Conservation (phyloP, 2,797 vertebrate genomes). For the Galaxias olidus region DNA sequence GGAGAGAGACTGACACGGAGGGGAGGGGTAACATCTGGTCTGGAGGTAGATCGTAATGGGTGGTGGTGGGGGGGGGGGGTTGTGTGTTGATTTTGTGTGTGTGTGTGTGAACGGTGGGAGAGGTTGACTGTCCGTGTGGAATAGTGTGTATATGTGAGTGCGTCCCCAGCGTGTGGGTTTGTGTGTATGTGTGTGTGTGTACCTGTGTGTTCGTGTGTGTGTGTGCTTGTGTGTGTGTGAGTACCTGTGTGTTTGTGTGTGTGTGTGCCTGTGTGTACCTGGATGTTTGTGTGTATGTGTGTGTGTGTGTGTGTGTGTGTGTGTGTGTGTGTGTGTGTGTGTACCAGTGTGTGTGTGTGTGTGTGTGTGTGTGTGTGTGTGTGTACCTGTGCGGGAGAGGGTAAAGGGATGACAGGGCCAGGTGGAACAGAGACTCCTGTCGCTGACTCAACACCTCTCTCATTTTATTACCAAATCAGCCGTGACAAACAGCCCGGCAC, state of each 20-base stretch:
- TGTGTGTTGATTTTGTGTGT: not conserved
- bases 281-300: constrained; percentile 27
- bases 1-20: constrained; percentile 46
- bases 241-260: constrained; percentile 8
- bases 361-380: constrained; percentile 6
- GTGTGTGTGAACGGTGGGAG: not conserved
- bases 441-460: constrained; percentile 81
- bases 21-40: constrained; percentile 64
- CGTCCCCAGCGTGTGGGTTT: not conserved
- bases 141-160: constrained; percentile 3
- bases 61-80: constrained; percentile 7
- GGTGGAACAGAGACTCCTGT: constrained; percentile 74
- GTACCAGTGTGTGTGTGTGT: constrained; percentile 17
- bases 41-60: constrained; percentile 24
- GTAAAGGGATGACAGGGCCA: constrained; percentile 68
- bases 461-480: constrained; percentile 82
- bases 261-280: not conserved
- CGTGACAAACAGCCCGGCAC: constrained; percentile 73
- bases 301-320: constrained; percentile 18
- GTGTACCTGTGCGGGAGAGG: constrained; percentile 40
- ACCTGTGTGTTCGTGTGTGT: not conserved
- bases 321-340: constrained; percentile 22
- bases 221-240: not conserved
- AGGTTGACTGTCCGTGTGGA: not conserved
- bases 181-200: constrained; percentile 19